These are phyloP conservation scores for Ephydatia muelleri DNA, from an alignment of 37 sponge, comb jelly and placozoan genomes.

Conservation along the genomic window DNA sequence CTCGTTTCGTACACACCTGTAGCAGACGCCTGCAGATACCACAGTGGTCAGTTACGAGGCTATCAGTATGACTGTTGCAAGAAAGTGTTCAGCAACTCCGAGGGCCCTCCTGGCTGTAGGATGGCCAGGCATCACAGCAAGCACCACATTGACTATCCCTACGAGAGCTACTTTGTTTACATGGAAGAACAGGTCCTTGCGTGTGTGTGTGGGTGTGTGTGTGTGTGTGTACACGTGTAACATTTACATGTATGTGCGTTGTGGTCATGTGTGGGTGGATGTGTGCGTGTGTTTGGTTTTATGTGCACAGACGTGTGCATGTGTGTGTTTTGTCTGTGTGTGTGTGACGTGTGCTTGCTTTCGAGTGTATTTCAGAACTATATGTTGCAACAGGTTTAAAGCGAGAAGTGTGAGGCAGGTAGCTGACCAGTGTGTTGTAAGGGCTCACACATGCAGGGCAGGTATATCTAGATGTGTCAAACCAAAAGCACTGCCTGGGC, in stretches of 20 bases:
- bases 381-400: too few relatives aligned
- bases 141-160: conserved; percentile 62
- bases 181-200: conserved; percentile 50
- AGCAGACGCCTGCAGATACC: conserved; percentile 66
- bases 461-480: too few relatives aligned
- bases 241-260: background rate
- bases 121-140: conserved; percentile 70
- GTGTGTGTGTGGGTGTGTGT: background rate
- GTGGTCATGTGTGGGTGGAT: background rate
- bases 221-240: background rate
- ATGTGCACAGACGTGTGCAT: too few relatives aligned
- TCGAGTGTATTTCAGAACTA: too few relatives aligned
- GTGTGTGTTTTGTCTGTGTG: too few relatives aligned
- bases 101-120: conserved; percentile 48
- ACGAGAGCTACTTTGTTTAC: conserved; percentile 46
- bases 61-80: conserved; percentile 54
- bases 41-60: conserved; percentile 24
- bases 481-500: background rate
- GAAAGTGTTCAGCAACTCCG: conserved; percentile 11
- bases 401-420: too few relatives aligned
- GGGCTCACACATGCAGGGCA: too few relatives aligned
- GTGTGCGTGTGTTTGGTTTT: background rate
- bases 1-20: too few relatives aligned
- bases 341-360: background rate
- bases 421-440: too few relatives aligned